Base-by-base conservation (phyloP, 2,888 invertebrate species). In the Dioctria rufipes region DNA sequence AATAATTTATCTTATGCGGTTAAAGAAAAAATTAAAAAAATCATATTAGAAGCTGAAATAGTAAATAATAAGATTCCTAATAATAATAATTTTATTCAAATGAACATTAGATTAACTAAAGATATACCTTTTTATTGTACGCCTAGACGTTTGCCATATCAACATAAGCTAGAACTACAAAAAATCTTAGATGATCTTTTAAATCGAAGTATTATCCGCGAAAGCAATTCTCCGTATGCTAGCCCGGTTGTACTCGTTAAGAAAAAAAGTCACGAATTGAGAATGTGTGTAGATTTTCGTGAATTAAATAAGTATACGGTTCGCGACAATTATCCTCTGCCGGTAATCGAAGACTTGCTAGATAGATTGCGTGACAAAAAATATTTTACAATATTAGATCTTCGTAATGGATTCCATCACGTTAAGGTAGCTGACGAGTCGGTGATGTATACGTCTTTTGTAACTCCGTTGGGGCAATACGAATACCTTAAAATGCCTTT, bases 371-470 rank as follows among this genome's bases (percentile, higher is more conserved):
- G 65, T 5, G 82, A 81, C 4, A 84, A 84, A 60, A 65, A 61
- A 37, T 82, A 80, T 66, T 85, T 84, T 54, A 75, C 82, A 8
- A n/a, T 71, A n/a, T 73, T 85, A 4, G 84, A 85, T 79, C 54
- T 84, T 5, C 69, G 40, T 40, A 84, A 82, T 67, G 84, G 84
- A 2, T 85, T 84, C 65, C 80, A 84, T 67, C 84, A 85, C 39
- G 79, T 84, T 2, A 73, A 58, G 3, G 66, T 84, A 39, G 73
- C 80, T 0, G 81, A 79, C 5, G 81, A 84, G 1, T 84, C 83
- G 3, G 80, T 82, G 5, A 82, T 83, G 67, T 84, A 75, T 46
- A 84, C 83, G 1, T 80, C 80, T 6, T 78, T 81, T 49, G 65
- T 63, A 4, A 81, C 81, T 3, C 80, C 78, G 5, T 40, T 80